A percentile compares a stretch with the other conserved stretches of the same genome.
These are phyloP conservation scores for Halcyon leucocephala DNA, from an alignment of 2,797 vertebrate genomes.

Conservation along the genomic window DNA sequence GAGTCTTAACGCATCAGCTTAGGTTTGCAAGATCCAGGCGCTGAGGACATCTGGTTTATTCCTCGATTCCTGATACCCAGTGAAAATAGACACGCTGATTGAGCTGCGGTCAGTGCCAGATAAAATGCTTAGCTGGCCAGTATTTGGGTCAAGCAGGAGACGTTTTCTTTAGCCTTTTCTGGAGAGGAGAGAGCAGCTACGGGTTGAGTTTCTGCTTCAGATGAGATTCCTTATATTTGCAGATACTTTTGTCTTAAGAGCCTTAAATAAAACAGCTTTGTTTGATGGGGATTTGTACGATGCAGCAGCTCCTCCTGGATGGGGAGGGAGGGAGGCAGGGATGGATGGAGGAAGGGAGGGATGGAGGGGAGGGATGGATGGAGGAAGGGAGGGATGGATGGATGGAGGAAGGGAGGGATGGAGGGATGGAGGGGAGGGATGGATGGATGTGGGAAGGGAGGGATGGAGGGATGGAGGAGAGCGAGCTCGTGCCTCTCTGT, in stretches of 20 bases:
- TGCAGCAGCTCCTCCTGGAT: not conserved
- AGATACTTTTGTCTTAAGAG: not conserved
- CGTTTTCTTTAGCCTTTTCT: not conserved
- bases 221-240: not conserved
- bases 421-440: too few species aligned
- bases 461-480: not conserved
- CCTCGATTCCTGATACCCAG: accelerated
- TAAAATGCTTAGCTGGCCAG: not conserved
- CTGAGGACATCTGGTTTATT: not conserved
- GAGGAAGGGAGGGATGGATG: not conserved
- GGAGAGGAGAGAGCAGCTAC: not conserved
- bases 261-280: not conserved
- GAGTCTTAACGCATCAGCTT: too few species aligned
- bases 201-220: not conserved
- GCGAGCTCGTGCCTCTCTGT: not conserved
- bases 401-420: too few species aligned
- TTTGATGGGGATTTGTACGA: not conserved
- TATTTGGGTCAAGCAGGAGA: not conserved
- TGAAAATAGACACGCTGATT: accelerated
- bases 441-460: not conserved
- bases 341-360: too few species aligned
- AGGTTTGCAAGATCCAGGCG: not conserved
- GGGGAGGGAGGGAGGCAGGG: not conserved
- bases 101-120: not conserved
- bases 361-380: not conserved